Percentiles rank a stretch among this genome's conserved stretches.
Conservation (phyloP, 2,888 invertebrate genomes). For the Saturnia pavonia region DNA sequence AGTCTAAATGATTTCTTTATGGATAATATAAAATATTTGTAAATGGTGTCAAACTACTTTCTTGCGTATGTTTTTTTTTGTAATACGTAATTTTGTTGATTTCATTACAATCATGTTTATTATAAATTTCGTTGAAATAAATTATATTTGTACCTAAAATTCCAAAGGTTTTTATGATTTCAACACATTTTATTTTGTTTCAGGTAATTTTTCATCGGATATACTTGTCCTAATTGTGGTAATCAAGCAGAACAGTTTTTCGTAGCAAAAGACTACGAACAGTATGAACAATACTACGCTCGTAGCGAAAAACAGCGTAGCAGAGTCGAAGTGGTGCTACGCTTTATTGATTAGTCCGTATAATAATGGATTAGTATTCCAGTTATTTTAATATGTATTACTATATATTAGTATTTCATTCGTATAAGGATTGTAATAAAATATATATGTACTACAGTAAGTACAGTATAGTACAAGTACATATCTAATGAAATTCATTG, state of each 20-base stretch:
- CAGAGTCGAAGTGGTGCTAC: neutral
- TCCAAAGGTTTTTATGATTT: too few relatives aligned
- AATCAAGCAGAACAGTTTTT: neutral
- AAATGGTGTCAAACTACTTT: too few relatives aligned
- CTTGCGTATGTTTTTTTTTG: too few relatives aligned
- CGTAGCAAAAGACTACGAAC: neutral
- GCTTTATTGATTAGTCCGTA: neutral
- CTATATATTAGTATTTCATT: neutral
- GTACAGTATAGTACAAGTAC: too few relatives aligned
- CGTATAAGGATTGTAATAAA: neutral
- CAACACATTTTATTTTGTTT: neutral
- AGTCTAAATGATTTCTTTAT: too few relatives aligned
- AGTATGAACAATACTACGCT: neutral
- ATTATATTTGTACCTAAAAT: too few relatives aligned
- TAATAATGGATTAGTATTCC: neutral
- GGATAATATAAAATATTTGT: too few relatives aligned
- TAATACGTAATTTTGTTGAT: too few relatives aligned
- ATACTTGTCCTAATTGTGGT: neutral
- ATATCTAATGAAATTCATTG: too few relatives aligned
- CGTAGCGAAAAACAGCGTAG: slow-evolving; percentile 3
- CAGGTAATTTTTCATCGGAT: neutral
- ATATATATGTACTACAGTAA: neutral
- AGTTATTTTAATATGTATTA: neutral
- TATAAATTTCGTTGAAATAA: too few relatives aligned
- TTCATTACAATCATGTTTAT: too few relatives aligned